phyloP scores from a whole-genome alignment of 2,113 vertebrate species.

The Protobothrops flavoviridis region DNA sequence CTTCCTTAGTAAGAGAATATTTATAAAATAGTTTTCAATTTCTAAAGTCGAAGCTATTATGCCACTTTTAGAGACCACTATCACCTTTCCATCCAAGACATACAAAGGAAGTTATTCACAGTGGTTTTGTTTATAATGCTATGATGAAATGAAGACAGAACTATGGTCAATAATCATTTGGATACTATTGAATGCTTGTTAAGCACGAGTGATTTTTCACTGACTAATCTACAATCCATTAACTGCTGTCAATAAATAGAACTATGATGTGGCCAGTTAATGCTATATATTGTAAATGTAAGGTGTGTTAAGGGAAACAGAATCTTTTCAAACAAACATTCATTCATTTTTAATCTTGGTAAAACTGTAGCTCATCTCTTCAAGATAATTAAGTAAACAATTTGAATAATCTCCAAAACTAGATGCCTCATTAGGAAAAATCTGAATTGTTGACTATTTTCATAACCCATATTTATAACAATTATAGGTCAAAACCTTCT shows the following conservation, averaged over 20 bases:
- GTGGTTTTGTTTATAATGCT: not conserved
- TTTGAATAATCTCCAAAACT: slow-evolving; percentile 45
- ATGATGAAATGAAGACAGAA: not conserved
- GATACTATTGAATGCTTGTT: not conserved
- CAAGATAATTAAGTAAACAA: slow-evolving; percentile 50
- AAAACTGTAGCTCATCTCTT: slow-evolving; percentile 16
- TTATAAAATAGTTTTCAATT: not conserved
- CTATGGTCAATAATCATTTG: not conserved
- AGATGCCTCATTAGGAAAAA: slow-evolving; percentile 42
- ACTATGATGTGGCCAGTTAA: not conserved
- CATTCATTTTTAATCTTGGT: not conserved
- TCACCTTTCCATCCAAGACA: not conserved
- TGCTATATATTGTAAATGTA: not conserved
- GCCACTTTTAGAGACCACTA: not conserved
- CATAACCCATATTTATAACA: slow-evolving; percentile 44
- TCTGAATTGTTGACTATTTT: slow-evolving; percentile 48
- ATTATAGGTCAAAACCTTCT: slow-evolving; percentile 49
- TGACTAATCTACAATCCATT: not conserved
- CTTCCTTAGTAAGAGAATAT: not conserved
- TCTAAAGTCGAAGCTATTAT: not conserved
- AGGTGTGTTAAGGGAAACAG: not conserved
- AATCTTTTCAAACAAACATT: not conserved
- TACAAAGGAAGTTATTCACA: not conserved
- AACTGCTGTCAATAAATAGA: not conserved
- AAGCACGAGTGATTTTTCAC: not conserved